Base-by-base conservation (phyloP, 2,113 vertebrate genomes). In the Numida meleagris region DNA sequence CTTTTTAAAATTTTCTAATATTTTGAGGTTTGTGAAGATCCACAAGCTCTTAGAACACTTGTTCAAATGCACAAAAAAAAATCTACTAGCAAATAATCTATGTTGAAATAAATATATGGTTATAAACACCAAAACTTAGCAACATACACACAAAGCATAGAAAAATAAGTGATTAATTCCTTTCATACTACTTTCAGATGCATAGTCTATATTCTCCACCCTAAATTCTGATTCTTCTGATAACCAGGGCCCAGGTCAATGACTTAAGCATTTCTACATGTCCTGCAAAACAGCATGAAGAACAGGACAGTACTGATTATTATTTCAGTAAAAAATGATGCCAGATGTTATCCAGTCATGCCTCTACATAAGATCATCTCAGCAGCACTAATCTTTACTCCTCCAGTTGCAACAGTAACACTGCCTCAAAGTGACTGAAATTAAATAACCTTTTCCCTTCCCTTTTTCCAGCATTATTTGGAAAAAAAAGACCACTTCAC, bases 151-250 rank as follows among this genome's bases (percentile, higher is more conserved):
- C 24, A 87, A 89, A 75, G 29, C 21, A 42, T 0, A 29, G 21
- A 16, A 78, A 93, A 68, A 7, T 6, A 71, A 62, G 19, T 4
- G 10, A 12, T 20, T 66, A 8, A 48, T 82, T 83, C 72, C n/a
- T 77, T 83, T 71, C 20, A 31, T 8, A 58, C 18, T 33, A 5
- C 40, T 87, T 95, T 82, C 21, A 87, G 24, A 67, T 33, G 18
- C 3, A 18, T 6, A 53, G 31, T 53, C 38, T 27, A 58, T 3
- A 55, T 1, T 2, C 3, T 6, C 24, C 23, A 38, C 23, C 6
- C 14, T 9, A 62, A 27, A 10, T 31, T 82, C 19, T 48, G 16
- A 87, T 87, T n/a, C 3, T 65, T 50, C 19, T 87, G 27, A 43
- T 72, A 72, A 3, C 5, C 6, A 42, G 21, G 7, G 10, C 27